phyloP scores from a whole-genome alignment of 2,797 vertebrate species.

The Enteromius radiatus region DNA sequence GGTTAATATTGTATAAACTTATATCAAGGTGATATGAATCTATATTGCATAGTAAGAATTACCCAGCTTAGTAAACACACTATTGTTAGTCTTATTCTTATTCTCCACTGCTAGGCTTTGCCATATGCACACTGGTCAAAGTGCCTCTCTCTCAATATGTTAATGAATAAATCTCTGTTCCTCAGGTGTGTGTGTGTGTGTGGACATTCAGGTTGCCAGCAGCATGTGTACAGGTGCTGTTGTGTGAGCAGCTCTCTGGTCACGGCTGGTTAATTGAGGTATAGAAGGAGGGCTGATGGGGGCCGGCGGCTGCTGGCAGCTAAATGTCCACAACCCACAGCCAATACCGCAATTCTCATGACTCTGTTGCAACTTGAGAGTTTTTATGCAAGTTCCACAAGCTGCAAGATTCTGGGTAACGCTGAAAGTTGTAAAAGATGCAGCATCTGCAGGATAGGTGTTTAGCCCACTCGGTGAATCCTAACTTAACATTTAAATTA shows the following conservation, averaged over 20 bases:
- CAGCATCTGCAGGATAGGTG: not conserved
- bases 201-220: slow-evolving; percentile 56
- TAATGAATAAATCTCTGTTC: slow-evolving; percentile 79
- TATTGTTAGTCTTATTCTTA: slow-evolving; percentile 20
- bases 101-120: slow-evolving; percentile 49
- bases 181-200: slow-evolving; percentile 71
- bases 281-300: slow-evolving; percentile 47
- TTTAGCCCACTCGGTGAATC: not conserved
- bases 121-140: slow-evolving; percentile 67
- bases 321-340: slow-evolving; percentile 48
- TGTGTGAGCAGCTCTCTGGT: slow-evolving; percentile 60
- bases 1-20: not conserved
- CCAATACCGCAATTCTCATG: slow-evolving; percentile 22
- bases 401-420: not conserved
- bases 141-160: slow-evolving; percentile 72
- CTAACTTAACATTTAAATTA: slow-evolving; percentile 15
- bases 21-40: not conserved
- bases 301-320: slow-evolving; percentile 28
- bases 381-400: slow-evolving; percentile 24
- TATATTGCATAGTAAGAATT: not conserved
- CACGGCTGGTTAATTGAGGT: slow-evolving; percentile 59
- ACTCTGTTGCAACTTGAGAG: not conserved
- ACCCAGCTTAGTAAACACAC: not conserved
- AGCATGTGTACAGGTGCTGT: slow-evolving; percentile 71
- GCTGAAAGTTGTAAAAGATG: slow-evolving; percentile 17